These are phyloP conservation scores for Siphlonurus alternatus DNA, from an alignment of 2,888 invertebrate genomes.

Conservation along the genomic window DNA sequence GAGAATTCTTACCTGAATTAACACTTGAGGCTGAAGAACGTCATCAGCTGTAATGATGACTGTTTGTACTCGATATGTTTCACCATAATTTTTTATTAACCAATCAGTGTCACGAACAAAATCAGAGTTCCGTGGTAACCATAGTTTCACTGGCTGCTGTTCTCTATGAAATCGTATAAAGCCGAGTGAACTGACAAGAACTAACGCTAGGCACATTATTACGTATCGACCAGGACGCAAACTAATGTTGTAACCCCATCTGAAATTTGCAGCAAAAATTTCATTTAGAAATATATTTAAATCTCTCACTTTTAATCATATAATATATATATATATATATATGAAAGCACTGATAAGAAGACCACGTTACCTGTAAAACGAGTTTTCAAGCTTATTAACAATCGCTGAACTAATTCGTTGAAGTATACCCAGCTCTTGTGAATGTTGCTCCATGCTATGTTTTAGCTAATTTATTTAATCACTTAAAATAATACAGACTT, in stretches of 20 bases:
- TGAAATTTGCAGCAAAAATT: no score
- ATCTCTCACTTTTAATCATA: not conserved
- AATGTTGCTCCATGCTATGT: not conserved
- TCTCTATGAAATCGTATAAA: constrained; percentile 49
- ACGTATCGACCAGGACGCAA: constrained; percentile 42
- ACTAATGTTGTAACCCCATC: constrained; percentile 43
- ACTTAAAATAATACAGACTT: no score
- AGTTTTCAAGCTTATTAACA: not conserved
- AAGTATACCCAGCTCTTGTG: not conserved
- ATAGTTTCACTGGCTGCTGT: constrained; percentile 55
- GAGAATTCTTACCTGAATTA: constrained; percentile 27
- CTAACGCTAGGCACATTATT: constrained; percentile 33
- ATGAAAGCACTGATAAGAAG: not conserved
- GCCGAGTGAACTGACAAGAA: constrained; percentile 40
- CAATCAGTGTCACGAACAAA: constrained; percentile 53
- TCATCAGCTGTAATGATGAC: constrained; percentile 46
- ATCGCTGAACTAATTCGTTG: not conserved
- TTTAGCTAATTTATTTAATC: no score
- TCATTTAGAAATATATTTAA: not conserved
- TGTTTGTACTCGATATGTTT: constrained; percentile 41
- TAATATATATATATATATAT: not conserved
- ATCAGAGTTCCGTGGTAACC: constrained; percentile 56
- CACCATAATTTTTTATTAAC: constrained; percentile 47
- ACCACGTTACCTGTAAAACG: not conserved
- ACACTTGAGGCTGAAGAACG: constrained; percentile 42